Evolutionary conservation across 2,888 invertebrate genomes (phyloP), one percentile per base, ranked within the genome.

Genomic region (Hydrotaea diabolus): DNA sequence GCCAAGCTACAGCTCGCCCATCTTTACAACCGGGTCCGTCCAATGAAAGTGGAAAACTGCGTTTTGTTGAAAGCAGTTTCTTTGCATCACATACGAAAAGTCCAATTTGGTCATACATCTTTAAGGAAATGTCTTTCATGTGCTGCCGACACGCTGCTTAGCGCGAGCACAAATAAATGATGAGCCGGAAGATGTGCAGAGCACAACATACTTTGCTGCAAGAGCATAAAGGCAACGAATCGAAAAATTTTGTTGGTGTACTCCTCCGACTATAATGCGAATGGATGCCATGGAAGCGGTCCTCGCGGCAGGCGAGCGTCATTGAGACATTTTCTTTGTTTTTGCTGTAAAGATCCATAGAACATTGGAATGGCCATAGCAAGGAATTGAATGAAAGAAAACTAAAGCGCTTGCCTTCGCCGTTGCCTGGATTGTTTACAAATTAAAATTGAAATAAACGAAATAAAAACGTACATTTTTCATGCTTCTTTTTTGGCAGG

Each of bases 101-200:
- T 21, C 3, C 43, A 66, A 66, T 66, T 43, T 66, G 21, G 11
- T 17, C 2, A 43, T 66, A 66, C 39, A 43, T 66, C 43, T 66
- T 66, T 17, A 39, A 66, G 66, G 39, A 66, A 66, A 66, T 43
- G 66, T 66, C 19, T 66, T 43, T 66, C 66, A 66, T 66, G 66
- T 66, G 39, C 17, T 39, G 9, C 62, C 39, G 64, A 17, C 64
- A 13, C 39, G 11, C 11, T 31, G 8, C 39, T 39, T 8, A n/a
- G n/a, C n/a, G 31, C 15, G 62, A 62, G 36, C 23, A 66, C 43
- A 66, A 66, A 66, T 66, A 43, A 66, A 66, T 66, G 43, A 66
- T 66, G 66, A 66, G 43, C 62, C 62, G 17, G 17, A n/a, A 36
- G 9, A 62, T 62, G 17, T 36, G 31, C 31, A 31, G 3, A 19